phyloP scores from a whole-genome alignment of 2,797 vertebrate species.

The Acestrorhynchus altus region DNA sequence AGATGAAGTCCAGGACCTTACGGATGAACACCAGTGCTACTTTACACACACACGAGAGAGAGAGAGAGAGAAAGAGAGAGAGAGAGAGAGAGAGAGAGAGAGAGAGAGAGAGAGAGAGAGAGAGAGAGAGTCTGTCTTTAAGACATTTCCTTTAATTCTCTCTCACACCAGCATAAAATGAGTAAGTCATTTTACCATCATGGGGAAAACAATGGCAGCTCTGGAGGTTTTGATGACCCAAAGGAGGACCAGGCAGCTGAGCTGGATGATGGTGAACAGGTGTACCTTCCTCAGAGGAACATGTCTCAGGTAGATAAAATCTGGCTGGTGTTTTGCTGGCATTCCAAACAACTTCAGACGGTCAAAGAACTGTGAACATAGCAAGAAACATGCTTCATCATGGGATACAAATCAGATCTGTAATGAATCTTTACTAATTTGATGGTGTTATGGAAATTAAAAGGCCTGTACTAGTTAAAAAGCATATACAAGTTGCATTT shows the following conservation, averaged over 20 bases:
- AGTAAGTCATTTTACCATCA: conserved; percentile 87
- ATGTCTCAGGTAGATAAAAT: conserved; percentile 98
- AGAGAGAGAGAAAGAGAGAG: neutral
- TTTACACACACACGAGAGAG: conserved; percentile 64
- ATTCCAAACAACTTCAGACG: conserved; percentile 93
- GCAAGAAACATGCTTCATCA: neutral
- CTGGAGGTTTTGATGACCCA: conserved; percentile 98
- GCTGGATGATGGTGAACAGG: conserved; percentile 94
- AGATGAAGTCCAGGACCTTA: conserved; percentile 95
- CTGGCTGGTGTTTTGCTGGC: conserved; percentile 98
- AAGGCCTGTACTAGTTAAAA: neutral
- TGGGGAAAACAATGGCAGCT: conserved; percentile 97
- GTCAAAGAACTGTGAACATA: conserved; percentile 87
- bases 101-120: neutral
- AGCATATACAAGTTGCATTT: conserved; percentile 48
- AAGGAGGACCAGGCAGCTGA: conserved; percentile 90
- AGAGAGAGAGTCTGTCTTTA: neutral
- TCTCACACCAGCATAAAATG: neutral
- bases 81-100: neutral
- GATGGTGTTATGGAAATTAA: neutral
- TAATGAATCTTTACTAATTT: neutral
- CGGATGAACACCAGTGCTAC: conserved; percentile 97
- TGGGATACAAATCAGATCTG: neutral
- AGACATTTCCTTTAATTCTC: neutral
- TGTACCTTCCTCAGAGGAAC: conserved; percentile 97